Conservation (phyloP, 2,797 vertebrate species). For the Phataginus tricuspis region DNA sequence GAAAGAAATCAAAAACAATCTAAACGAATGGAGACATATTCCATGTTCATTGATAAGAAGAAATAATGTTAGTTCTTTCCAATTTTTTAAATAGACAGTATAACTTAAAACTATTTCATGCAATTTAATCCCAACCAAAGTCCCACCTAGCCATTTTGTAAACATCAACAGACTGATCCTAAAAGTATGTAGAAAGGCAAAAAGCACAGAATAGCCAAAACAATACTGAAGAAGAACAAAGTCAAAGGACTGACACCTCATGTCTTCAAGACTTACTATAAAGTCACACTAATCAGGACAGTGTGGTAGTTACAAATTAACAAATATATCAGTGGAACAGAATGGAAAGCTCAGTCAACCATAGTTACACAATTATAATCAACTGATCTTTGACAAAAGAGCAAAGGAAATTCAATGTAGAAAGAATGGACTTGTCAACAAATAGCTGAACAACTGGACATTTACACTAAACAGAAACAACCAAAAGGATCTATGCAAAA, state of each 20-base stretch:
- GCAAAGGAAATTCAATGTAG: not conserved
- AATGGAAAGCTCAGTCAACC: not conserved
- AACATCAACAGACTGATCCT: not conserved
- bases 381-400: not conserved
- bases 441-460: not conserved
- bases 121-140: not conserved
- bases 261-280: not conserved
- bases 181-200: not conserved
- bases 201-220: not conserved
- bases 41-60: not conserved
- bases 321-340: not conserved
- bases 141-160: not conserved
- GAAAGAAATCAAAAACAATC: not conserved
- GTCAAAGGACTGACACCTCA: not conserved
- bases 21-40: not conserved
- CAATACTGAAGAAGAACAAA: not conserved
- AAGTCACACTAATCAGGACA: not conserved
- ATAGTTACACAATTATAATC: not conserved
- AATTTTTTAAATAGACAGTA: not conserved
- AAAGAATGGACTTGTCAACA: not conserved
- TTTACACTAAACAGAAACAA: not conserved
- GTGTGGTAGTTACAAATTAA: not conserved
- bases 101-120: not conserved
- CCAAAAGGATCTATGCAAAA: not conserved
- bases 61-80: not conserved